Evolutionary conservation across 2,113 vertebrate genomes (phyloP), one percentile per base, ranked within the genome.

Genomic region (Conger conger): DNA sequence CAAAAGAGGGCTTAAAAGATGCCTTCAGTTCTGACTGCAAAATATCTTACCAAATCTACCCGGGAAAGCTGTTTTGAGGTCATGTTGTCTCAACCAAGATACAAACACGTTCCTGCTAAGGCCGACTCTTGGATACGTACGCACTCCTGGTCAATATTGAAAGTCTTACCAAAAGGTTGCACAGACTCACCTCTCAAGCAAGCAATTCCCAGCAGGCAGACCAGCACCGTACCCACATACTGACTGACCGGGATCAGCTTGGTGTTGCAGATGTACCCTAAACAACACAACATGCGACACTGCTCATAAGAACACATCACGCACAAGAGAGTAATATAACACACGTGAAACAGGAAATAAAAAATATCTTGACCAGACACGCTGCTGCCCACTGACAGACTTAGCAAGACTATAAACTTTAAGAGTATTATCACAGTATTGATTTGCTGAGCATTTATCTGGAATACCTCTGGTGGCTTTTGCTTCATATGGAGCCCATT

Each of bases 261-360:
- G 88, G 95, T 96, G 92, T 95, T 93, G 87, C 95, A 97, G 91
- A 98, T 92, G 91, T 97, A 97, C 81, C 97, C 97, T 96, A 81
- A 33, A 81, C 37, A 35, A 76, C 87, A 89, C 90, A 83, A 15
- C 81, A 57, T 85, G 36, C 20, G 35, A 36, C 36, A 13, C n/a
- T 27, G 11, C 36, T 35, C 40, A 33, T 45, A 30, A 37, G 17
- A 53, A 63, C 6, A 16, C 20, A 18, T 82, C 42, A 82, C 42
- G 27, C 30, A 33, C 36, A 36, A 27, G 36, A 50, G 16, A 18
- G 1, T 18, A 30, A n/a, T 0, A 33, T 4, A 33, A n/a, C 9
- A 7, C n/a, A n/a, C n/a, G n/a, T n/a, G n/a, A n/a, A n/a, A n/a
- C n/a, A n/a, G n/a, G n/a, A n/a, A n/a, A n/a, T 20, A 78, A 20